Conservation (phyloP, 2,888 invertebrate species). For the Coenonympha glycerion region DNA sequence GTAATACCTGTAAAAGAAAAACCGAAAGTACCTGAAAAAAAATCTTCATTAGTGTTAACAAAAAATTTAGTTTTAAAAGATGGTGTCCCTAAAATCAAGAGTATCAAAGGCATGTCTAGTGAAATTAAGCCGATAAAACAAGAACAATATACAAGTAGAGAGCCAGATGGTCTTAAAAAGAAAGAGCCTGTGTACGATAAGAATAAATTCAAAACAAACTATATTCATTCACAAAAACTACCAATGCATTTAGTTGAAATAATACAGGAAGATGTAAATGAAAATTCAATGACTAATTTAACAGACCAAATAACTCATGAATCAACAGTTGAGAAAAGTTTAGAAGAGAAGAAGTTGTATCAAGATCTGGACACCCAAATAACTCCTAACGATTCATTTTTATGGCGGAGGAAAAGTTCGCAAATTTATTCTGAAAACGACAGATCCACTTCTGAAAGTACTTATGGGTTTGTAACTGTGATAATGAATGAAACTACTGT, state of each 20-base stretch:
- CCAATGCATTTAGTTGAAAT: slow-evolving; percentile 65
- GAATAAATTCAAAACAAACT: slow-evolving; percentile 67
- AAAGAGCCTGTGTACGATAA: slow-evolving; percentile 63
- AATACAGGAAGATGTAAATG: slow-evolving; percentile 62
- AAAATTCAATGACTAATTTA: slow-evolving; percentile 33
- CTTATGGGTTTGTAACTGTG: slow-evolving; percentile 53
- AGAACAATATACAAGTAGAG: slow-evolving; percentile 29
- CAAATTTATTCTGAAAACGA: slow-evolving; percentile 62
- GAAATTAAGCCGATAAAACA: slow-evolving; percentile 37
- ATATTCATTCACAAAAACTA: slow-evolving; percentile 64
- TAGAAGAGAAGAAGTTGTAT: slow-evolving; percentile 31
- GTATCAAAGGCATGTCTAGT: slow-evolving; percentile 48
- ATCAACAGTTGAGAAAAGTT: slow-evolving; percentile 22
- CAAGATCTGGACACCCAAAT: slow-evolving; percentile 56
- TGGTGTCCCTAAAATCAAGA: slow-evolving; percentile 70
- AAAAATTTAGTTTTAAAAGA: slow-evolving; percentile 73
- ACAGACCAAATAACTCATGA: slow-evolving; percentile 21
- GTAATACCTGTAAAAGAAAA: slow-evolving; percentile 60
- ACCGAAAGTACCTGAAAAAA: slow-evolving; percentile 78
- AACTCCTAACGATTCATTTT: slow-evolving; percentile 80
- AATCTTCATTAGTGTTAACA: slow-evolving; percentile 69
- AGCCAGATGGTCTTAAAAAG: slow-evolving; percentile 37
- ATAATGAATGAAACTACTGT: slow-evolving; percentile 45
- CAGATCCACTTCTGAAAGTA: slow-evolving; percentile 49
- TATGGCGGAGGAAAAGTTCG: slow-evolving; percentile 76